Percentiles rank a stretch among this genome's conserved stretches.
phyloP scores from a whole-genome alignment of 2,113 vertebrate genomes.

The Rhegmatorhina hoffmannsi region DNA sequence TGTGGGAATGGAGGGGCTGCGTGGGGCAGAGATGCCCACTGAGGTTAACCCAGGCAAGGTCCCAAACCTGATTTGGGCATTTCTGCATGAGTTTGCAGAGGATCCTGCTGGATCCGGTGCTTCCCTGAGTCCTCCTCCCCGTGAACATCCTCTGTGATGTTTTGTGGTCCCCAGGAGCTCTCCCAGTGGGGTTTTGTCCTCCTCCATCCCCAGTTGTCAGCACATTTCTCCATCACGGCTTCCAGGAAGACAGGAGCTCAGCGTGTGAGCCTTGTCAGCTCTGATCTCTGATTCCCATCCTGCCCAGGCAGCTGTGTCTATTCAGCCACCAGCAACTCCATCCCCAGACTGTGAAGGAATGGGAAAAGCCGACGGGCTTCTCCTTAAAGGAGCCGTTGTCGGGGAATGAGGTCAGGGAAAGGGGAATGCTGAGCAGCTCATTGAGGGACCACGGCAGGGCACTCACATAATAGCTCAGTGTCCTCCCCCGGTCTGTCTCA shows the following conservation, averaged over 20 bases:
- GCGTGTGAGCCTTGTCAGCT: neutral
- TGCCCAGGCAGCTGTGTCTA: constrained; percentile 28
- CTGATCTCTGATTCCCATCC: neutral
- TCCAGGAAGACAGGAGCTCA: neutral
- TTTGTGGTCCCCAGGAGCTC: neutral
- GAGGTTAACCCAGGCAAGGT: neutral
- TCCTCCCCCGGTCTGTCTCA: neutral
- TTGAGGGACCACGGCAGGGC: neutral
- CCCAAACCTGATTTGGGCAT: neutral
- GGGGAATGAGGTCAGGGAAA: neutral
- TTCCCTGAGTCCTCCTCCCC: neutral
- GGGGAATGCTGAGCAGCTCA: constrained; percentile 5
- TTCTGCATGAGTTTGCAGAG: neutral
- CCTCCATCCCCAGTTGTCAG: neutral
- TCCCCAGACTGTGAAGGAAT: neutral
- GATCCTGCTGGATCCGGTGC: neutral
- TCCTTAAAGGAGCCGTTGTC: constrained; percentile 27
- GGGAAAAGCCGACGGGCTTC: neutral
- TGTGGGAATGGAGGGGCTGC: neutral
- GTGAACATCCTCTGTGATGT: neutral
- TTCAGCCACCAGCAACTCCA: constrained; percentile 1
- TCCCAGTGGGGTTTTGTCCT: neutral
- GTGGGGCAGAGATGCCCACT: neutral
- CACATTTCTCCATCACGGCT: neutral
- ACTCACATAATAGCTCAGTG: constrained; percentile 47